These are phyloP conservation scores for Physella acuta DNA, from an alignment of 1,140 invertebrate species.

Conservation along the genomic window DNA sequence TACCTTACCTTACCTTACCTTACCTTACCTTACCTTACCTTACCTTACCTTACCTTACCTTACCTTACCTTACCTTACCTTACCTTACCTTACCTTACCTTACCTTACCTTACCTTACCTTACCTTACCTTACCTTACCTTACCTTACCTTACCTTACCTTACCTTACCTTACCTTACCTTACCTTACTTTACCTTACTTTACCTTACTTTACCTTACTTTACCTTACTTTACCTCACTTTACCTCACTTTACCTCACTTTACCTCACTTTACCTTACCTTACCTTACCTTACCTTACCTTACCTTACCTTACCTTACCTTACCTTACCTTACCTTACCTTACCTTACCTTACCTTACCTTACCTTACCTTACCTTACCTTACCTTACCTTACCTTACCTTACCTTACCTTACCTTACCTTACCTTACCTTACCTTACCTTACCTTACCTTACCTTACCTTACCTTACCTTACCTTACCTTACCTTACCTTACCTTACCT, in stretches of 20 bases:
- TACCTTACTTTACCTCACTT: conserved; percentile 1
- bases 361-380: conserved; percentile 7
- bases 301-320: conserved; percentile 20
- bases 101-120: conserved; percentile 1
- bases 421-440: conserved; percentile 9
- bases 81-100: conserved; percentile 8
- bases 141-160: conserved; percentile 10
- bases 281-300: conserved; percentile 21
- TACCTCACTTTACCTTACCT: conserved; percentile 19
- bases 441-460: background rate
- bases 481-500: background rate
- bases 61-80: conserved; percentile 18
- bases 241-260: conserved; percentile 3
- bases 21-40: conserved; percentile 20
- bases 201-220: conserved; percentile 10
- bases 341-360: conserved; percentile 7
- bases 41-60: conserved; percentile 22
- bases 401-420: background rate
- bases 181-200: conserved; percentile 1
- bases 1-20: conserved; percentile 17
- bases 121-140: conserved; percentile 16
- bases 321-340: conserved; percentile 17
- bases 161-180: conserved; percentile 1
- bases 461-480: conserved; percentile 5
- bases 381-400: conserved; percentile 6